A percentile compares a stretch with the other conserved stretches of the same genome.
These are phyloP conservation scores for Lasioglossum morio DNA, from an alignment of 2,888 invertebrate genomes.

Conservation along the genomic window DNA sequence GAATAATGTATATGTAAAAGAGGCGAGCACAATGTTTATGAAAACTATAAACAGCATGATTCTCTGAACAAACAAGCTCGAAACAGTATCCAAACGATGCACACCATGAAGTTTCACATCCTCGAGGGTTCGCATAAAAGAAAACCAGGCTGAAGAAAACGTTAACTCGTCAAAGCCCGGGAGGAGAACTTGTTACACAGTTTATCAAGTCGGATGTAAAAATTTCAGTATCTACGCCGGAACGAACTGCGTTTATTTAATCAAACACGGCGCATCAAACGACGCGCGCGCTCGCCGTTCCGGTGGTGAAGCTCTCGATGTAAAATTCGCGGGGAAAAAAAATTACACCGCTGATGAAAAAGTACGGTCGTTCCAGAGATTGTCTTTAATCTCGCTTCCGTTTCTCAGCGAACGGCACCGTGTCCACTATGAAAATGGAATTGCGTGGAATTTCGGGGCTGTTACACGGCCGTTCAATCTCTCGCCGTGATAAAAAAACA, in stretches of 20 bases:
- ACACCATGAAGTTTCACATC: neutral
- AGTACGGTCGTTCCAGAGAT: slow-evolving; percentile 34
- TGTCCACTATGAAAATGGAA: slow-evolving; percentile 32
- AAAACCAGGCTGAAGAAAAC: neutral
- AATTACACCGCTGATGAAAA: slow-evolving; percentile 21
- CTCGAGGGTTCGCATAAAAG: neutral
- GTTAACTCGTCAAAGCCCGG: neutral
- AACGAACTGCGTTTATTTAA: slow-evolving; percentile 1
- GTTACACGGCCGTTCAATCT: slow-evolving; percentile 32
- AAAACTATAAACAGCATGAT: neutral
- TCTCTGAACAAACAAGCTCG: neutral
- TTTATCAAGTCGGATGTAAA: neutral
- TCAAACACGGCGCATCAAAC: neutral
- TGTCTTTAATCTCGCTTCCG: slow-evolving; percentile 53
- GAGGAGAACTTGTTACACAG: neutral
- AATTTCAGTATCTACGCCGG: neutral
- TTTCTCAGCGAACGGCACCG: slow-evolving; percentile 22
- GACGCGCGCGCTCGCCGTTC: neutral
- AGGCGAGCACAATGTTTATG: no score
- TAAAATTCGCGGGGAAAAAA: neutral
- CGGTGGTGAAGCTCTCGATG: neutral
- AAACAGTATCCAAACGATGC: neutral
- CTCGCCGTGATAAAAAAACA: neutral
- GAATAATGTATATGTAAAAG: no score
- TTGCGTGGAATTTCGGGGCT: slow-evolving; percentile 14